phyloP scores from a whole-genome alignment of 2,797 vertebrate species.

The Bucorvus abyssinicus region DNA sequence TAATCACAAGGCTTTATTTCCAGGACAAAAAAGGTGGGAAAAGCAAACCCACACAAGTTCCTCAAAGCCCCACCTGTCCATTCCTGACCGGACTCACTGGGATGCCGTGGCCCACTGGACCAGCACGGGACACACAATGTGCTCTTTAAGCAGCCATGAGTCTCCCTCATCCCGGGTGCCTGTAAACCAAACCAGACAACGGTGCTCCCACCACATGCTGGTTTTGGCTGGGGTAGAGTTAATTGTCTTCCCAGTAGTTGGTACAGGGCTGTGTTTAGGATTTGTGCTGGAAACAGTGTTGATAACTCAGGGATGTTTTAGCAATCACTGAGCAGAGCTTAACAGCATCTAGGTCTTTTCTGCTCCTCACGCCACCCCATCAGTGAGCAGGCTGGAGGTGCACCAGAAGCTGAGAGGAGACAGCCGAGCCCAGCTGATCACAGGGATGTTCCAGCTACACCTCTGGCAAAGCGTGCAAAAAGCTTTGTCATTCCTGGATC shows the following conservation, averaged over 20 bases:
- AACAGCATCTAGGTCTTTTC: too few relatives aligned
- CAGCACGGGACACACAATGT: background rate
- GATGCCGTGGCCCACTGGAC: background rate
- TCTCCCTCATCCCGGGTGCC: background rate
- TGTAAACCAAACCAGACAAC: background rate
- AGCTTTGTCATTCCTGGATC: background rate
- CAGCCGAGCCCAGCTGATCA: background rate
- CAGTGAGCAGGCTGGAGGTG: background rate
- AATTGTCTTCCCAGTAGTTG: too few relatives aligned
- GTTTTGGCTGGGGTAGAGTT: background rate
- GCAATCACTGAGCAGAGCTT: background rate
- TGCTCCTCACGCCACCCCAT: background rate
- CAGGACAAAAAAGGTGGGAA: rapidly evolving
- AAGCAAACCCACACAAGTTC: background rate
- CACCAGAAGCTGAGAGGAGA: background rate
- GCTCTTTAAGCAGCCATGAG: background rate
- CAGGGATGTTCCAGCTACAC: background rate
- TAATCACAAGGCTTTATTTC: background rate
- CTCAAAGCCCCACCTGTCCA: background rate
- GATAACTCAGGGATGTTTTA: background rate
- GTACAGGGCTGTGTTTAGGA: background rate
- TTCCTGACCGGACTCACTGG: background rate
- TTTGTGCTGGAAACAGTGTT: background rate
- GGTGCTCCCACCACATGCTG: background rate
- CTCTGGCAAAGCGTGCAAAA: background rate